These are phyloP conservation scores for Agrypnia vestita DNA, from an alignment of 1,140 invertebrate genomes.

Conservation along the genomic window DNA sequence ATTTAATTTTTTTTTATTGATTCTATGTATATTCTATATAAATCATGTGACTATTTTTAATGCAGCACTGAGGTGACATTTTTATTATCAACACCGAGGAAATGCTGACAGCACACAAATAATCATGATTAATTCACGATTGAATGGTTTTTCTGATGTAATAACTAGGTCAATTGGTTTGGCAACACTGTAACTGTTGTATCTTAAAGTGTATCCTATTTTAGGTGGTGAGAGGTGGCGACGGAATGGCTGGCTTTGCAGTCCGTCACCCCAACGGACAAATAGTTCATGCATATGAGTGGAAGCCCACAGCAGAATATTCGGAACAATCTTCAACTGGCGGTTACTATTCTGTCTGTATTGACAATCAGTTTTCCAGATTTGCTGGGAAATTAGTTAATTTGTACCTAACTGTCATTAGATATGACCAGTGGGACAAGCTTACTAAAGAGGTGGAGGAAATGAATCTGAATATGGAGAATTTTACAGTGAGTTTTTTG, in stretches of 20 bases:
- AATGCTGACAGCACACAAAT: too few relatives aligned
- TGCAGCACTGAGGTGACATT: too few relatives aligned
- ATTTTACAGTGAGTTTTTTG: slow-evolving; percentile 85
- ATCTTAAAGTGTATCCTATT: not conserved
- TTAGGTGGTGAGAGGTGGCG: slow-evolving; percentile 90
- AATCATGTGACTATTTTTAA: too few relatives aligned
- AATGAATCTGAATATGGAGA: slow-evolving; percentile 89
- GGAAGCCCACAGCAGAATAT: slow-evolving; percentile 89
- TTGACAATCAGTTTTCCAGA: slow-evolving; percentile 95
- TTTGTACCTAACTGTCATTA: slow-evolving; percentile 93
- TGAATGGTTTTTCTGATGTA: too few relatives aligned
- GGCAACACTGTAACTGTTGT: too few relatives aligned
- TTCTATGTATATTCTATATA: too few relatives aligned
- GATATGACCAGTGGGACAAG: slow-evolving; percentile 95
- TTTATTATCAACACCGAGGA: too few relatives aligned
- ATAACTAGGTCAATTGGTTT: too few relatives aligned
- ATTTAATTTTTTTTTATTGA: too few relatives aligned
- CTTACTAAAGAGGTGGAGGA: slow-evolving; percentile 92
- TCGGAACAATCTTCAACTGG: slow-evolving; percentile 86
- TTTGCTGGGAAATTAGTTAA: slow-evolving; percentile 95
- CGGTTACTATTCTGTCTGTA: slow-evolving; percentile 94
- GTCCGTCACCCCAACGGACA: slow-evolving; percentile 88
- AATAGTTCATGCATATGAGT: slow-evolving; percentile 92
- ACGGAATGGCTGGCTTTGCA: slow-evolving; percentile 93
- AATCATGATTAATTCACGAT: too few relatives aligned